phyloP scores from a whole-genome alignment of 2,113 vertebrate genomes.

The Merops nubicus region DNA sequence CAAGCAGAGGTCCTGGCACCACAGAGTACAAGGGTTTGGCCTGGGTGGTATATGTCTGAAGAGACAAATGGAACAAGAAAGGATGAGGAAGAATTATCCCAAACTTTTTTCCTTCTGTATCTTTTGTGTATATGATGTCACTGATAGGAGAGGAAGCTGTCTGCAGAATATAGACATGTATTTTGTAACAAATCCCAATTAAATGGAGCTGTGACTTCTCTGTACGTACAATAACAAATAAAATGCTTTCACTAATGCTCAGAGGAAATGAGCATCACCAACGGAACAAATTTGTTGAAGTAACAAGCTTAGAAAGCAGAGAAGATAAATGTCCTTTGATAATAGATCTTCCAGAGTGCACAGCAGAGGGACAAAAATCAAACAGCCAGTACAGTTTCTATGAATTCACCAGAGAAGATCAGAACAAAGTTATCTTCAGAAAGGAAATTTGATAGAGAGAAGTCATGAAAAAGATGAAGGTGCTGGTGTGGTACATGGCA shows the following conservation, averaged over 20 bases:
- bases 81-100: background rate
- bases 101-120: background rate
- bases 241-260: background rate
- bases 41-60: background rate
- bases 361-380: background rate
- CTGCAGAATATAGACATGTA: background rate
- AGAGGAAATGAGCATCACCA: background rate
- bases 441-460: background rate
- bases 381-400: background rate
- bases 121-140: background rate
- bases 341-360: background rate
- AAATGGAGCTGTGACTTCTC: background rate
- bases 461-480: background rate
- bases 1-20: background rate
- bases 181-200: background rate
- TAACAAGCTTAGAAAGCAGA: background rate
- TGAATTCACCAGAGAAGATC: background rate
- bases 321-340: background rate
- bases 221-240: background rate
- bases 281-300: background rate
- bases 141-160: background rate
- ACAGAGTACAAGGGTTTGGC: background rate
- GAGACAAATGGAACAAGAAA: background rate
- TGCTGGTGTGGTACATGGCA: background rate
- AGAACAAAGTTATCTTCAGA: background rate